Percentiles rank a stretch among this genome's conserved stretches.
These are phyloP conservation scores for Anthrax anthrax DNA, from an alignment of 2,888 invertebrate genomes.

Conservation along the genomic window DNA sequence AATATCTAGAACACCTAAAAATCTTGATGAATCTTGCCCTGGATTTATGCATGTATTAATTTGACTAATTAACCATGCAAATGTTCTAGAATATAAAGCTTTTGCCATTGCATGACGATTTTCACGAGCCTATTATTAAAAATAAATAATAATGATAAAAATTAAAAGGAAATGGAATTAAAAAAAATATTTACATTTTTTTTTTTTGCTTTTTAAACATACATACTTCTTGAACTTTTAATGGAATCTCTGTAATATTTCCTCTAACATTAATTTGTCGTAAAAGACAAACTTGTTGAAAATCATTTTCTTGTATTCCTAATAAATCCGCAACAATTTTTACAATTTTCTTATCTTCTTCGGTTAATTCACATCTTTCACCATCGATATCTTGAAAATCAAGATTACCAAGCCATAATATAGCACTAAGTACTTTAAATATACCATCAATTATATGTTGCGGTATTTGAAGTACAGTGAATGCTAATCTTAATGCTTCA, in stretches of 20 bases:
- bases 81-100: constrained; percentile 75
- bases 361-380: constrained; percentile 62
- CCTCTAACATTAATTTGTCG: constrained; percentile 85
- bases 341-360: constrained; percentile 55
- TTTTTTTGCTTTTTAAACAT: neutral
- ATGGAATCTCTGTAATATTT: constrained; percentile 82
- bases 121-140: constrained; percentile 53
- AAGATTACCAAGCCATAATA: constrained; percentile 82
- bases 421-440: constrained; percentile 74
- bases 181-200: neutral
- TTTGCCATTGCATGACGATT: constrained; percentile 90
- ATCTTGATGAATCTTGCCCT: constrained; percentile 60
- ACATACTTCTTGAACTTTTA: constrained; percentile 67
- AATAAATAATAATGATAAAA: neutral
- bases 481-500: constrained; percentile 73
- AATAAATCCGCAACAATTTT: constrained; percentile 57
- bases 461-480: constrained; percentile 78
- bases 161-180: neutral
- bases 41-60: constrained; percentile 87
- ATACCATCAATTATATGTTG: constrained; percentile 77
- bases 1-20: constrained; percentile 81
- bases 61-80: constrained; percentile 84
- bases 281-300: constrained; percentile 59
- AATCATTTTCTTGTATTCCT: constrained; percentile 58
- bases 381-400: constrained; percentile 77